Evolutionary conservation across 2,113 vertebrate species (phyloP).

Genomic region (Candoia aspera): DNA sequence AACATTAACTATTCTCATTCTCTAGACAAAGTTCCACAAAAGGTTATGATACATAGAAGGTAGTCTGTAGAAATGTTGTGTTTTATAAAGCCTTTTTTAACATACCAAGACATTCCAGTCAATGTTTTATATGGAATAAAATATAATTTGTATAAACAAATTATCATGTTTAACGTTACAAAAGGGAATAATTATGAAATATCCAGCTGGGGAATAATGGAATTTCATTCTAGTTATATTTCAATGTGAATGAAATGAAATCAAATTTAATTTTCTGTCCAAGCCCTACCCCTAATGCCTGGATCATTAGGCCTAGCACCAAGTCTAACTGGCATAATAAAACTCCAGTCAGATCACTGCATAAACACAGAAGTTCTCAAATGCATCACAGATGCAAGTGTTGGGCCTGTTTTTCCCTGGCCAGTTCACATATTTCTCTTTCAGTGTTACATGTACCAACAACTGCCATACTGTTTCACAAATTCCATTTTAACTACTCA

Average conservation of each 20-base stretch:
- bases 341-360: background rate
- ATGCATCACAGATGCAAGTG: background rate
- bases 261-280: background rate
- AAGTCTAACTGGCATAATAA: background rate
- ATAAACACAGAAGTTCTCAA: background rate
- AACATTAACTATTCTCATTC: background rate
- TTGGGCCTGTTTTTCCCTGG: background rate
- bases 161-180: background rate
- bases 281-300: background rate
- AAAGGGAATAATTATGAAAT: background rate
- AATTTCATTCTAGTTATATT: background rate
- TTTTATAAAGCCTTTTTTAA: background rate
- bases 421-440: background rate
- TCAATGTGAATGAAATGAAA: background rate
- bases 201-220: background rate
- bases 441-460: background rate
- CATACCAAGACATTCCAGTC: conserved; percentile 15
- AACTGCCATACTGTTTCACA: no score
- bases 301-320: background rate
- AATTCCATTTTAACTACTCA: background rate
- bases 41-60: background rate
- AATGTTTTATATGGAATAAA: background rate
- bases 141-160: no score
- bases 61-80: background rate
- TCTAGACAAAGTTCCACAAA: background rate